Evolutionary conservation across 2,888 invertebrate species (phyloP), one percentile per base, ranked within the genome.

Genomic region (Phortica okadai): DNA sequence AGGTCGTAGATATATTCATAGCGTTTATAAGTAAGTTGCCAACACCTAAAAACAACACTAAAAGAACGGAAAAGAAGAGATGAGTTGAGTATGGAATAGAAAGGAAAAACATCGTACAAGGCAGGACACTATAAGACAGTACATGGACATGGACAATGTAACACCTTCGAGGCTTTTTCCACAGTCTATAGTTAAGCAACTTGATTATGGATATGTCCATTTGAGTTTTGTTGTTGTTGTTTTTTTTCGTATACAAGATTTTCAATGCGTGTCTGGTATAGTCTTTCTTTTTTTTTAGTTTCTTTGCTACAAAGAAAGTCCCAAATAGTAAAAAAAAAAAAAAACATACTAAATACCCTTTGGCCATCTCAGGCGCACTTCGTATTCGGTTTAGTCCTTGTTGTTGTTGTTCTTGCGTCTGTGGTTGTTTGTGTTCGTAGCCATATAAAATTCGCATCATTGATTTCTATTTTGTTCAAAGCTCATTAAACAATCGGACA

Each of bases 401-500:
- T 41, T 70, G 33, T 42, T 42, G 14, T 74, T 11, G 45, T 10
- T 25, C 14, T 41, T 78, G 44, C 41, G 54, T 21, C 41, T 56
- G 79, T 74, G 76, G 75, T 16, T 45, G 25, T 69, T 74, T 59
- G 42, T 42, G 7, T 69, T 59, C 76, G 81, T 81, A 79, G 79
- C 76, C 82, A 81, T 79, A 83, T 83, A 82, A 83, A 83, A 83
- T 81, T 82, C 83, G 82, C 84, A 83, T 83, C 83, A 83, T 83
- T 83, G 83, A 83, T 83, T 83, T 83, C 83, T 83, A 83, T 83
- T 83, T 82, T 79, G 77, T 83, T 83, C 84, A 83, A 82, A 83
- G 84, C 83, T 83, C 83, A 83, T 83, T 83, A 83, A 83, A 83
- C 83, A 83, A 83, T 82, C 84, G 83, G 84, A 82, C 84, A 83